phyloP scores from a whole-genome alignment of 2,888 invertebrate species.

The Leistus spinibarbis region DNA sequence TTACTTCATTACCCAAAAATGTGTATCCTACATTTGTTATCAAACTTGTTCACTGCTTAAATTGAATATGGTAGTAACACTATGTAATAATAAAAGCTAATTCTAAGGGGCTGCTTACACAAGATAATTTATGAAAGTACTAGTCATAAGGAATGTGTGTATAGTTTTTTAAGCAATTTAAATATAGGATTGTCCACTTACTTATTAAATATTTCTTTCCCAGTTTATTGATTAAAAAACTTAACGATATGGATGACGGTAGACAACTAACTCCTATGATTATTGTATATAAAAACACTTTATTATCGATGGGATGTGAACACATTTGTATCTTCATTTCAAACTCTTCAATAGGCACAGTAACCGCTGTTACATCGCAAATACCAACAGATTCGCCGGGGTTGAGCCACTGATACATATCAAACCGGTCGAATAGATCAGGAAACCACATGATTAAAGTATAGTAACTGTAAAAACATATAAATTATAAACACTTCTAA shows the following conservation, averaged over 20 bases:
- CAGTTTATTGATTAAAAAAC: slow-evolving; percentile 63
- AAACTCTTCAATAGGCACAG: slow-evolving; percentile 48
- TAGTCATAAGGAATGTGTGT: too few relatives aligned
- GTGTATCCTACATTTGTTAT: too few relatives aligned
- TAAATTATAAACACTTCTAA: background rate
- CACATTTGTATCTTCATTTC: slow-evolving; percentile 44
- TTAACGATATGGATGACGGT: slow-evolving; percentile 63
- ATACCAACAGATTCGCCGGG: slow-evolving; percentile 60
- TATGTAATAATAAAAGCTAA: too few relatives aligned
- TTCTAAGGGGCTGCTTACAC: too few relatives aligned
- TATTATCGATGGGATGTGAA: slow-evolving; percentile 56
- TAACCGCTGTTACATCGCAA: slow-evolving; percentile 62
- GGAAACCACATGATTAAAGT: slow-evolving; percentile 74
- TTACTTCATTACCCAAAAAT: too few relatives aligned
- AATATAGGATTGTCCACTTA: slow-evolving; percentile 49
- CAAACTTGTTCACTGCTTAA: too few relatives aligned
- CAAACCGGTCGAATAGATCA: slow-evolving; percentile 69
- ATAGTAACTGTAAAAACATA: slow-evolving; percentile 60
- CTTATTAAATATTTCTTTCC: slow-evolving; percentile 65
- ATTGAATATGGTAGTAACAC: too few relatives aligned
- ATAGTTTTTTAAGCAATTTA: background rate
- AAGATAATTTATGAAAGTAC: too few relatives aligned
- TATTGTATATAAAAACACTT: slow-evolving; percentile 63
- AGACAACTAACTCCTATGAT: slow-evolving; percentile 65
- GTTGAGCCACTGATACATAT: slow-evolving; percentile 59